phyloP scores from a whole-genome alignment of 1,140 invertebrate genomes.

The Chrysopa pallens region DNA sequence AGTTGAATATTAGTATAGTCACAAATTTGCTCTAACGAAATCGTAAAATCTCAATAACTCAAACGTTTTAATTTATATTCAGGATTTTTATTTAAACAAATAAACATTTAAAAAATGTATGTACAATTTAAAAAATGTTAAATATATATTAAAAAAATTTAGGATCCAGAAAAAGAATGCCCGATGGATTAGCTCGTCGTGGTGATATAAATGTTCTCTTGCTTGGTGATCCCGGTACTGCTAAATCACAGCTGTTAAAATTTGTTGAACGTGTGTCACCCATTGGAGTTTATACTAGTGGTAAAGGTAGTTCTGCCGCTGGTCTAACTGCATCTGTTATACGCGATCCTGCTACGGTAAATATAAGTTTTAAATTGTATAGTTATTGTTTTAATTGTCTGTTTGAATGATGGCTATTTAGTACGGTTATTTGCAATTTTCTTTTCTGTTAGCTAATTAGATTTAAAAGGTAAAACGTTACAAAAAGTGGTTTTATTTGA shows the following conservation, averaged over 20 bases:
- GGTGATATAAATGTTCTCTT: conserved; percentile 96
- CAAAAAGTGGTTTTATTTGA: no score
- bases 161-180: conserved; percentile 70
- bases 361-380: no score
- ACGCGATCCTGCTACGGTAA: conserved; percentile 78
- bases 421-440: no score
- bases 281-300: conserved; percentile 94
- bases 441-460: no score
- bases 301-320: conserved; percentile 96
- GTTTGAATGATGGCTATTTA: no score
- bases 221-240: conserved; percentile 96
- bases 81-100: neutral
- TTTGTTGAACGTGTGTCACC: conserved; percentile 95
- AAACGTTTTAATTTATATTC: neutral
- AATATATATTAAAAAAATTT: conserved; percentile 10
- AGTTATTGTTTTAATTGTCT: no score
- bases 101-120: conserved; percentile 10
- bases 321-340: conserved; percentile 96
- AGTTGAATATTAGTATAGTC: no score
- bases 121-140: no score
- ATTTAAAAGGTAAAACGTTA: no score
- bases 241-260: conserved; percentile 95
- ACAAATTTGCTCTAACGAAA: no score
- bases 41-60: no score
- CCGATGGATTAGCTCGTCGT: conserved; percentile 85